phyloP scores from a whole-genome alignment of 1,140 invertebrate species.

The Drosophila eugracilis region DNA sequence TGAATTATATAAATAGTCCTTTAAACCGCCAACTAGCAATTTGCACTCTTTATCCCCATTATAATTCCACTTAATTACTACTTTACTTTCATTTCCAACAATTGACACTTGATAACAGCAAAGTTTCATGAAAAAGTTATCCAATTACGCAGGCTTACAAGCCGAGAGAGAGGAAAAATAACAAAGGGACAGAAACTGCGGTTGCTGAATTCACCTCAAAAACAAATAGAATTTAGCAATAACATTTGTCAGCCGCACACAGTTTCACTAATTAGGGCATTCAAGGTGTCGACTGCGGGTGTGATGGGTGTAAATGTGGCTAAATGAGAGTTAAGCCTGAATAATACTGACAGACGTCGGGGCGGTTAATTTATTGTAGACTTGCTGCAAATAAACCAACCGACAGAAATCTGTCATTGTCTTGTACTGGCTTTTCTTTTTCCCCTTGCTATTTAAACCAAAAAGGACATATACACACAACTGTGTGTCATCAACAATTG shows the following conservation, averaged over 20 bases:
- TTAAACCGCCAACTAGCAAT: not conserved
- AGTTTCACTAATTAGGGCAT: not conserved
- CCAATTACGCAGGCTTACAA: slow-evolving; percentile 1
- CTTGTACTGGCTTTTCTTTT: not conserved
- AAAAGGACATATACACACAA: not conserved
- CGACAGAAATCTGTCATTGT: slow-evolving; percentile 21
- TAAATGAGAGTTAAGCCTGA: slow-evolving; percentile 21
- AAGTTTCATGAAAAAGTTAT: not conserved
- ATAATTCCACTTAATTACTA: not conserved
- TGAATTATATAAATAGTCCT: not conserved
- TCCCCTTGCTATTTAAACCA: not conserved
- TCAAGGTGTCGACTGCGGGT: not conserved
- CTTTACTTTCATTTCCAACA: not conserved
- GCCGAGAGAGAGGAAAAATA: not conserved
- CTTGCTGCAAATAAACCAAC: slow-evolving; percentile 16
- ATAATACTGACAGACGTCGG: slow-evolving; percentile 28
- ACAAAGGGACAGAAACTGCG: not conserved
- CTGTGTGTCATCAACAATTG: slow-evolving; percentile 1
- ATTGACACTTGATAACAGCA: not conserved
- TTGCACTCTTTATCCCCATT: not conserved
- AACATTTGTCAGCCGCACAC: slow-evolving; percentile 10
- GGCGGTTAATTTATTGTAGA: slow-evolving; percentile 31
- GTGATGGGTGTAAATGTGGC: slow-evolving; percentile 1
- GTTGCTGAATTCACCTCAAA: not conserved
- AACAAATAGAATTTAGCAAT: slow-evolving; percentile 1